Base-by-base conservation (phyloP, 2,113 vertebrate species). In the Microtus richardsoni region DNA sequence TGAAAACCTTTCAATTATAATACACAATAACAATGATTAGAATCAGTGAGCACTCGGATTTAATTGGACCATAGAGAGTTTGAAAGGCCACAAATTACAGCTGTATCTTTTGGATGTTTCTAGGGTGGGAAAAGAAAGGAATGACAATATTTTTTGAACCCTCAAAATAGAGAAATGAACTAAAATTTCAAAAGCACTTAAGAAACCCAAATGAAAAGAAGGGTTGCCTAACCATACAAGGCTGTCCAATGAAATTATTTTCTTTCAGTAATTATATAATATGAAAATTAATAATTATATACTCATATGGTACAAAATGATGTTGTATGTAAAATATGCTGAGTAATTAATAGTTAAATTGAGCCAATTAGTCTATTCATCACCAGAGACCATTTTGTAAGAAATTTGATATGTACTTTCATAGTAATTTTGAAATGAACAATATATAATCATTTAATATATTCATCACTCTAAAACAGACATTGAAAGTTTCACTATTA, bases 21-120 rank as follows among this genome's bases (percentile, higher is more conserved):
- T 70, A 47, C 13, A 91, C 95, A 94, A 89, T 83, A 90, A 73
- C 4, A 94, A 93, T 90, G 93, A 93, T 85, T 92, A 96, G 60
- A 95, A 91, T 96, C 33, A 74, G n/a, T 93, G 68, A 28, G 21
- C 3, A 75, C 3, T 33, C 8, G 6, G 47, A 95, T 93, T 94
- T 93, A 91, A 96, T 16, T 92, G 52, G 28, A 93, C 68, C 41
- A 66, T 74, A 92, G 13, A 84, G 47, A 89, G 44, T 39, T 60
- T 86, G 49, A 96, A 96, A 93, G 22, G 7, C 60, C 19, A 82
- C 68, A 95, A 96, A 90, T 92, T 89, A 90, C 26, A 89, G 86
- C 30, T 80, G 28, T 85, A 77, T 22, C 5, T 82, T 49, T 93
- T 93, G 30, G 39, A 74, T 88, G 21, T 90, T 92, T 94, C 84